phyloP scores from a whole-genome alignment of 2,888 invertebrate genomes.

The Tenodera sinensis region DNA sequence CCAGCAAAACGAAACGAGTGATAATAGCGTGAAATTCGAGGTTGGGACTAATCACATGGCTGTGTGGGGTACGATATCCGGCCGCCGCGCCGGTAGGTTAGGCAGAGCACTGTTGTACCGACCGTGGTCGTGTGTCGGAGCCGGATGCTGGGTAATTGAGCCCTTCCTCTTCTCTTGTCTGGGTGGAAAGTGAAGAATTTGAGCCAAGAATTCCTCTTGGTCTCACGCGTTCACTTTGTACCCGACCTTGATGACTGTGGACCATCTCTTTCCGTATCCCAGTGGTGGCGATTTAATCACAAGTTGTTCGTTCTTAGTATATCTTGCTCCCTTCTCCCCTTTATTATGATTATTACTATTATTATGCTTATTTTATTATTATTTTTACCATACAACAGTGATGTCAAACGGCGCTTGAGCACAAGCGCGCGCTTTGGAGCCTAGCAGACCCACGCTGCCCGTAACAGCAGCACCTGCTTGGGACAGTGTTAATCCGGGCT shows the following conservation, averaged over 20 bases:
- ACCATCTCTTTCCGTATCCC: background rate
- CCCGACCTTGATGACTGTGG: background rate
- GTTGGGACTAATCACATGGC: background rate
- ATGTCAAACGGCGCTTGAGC: too few species aligned
- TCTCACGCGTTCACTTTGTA: background rate
- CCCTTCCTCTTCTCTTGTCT: constrained; percentile 13
- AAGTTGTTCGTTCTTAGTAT: too few species aligned
- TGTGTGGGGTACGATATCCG: background rate
- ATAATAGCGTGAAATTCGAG: background rate
- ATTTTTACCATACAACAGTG: too few species aligned
- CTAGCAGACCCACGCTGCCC: too few species aligned
- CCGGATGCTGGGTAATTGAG: constrained; percentile 21
- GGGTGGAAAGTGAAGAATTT: constrained; percentile 27
- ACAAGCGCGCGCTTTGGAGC: too few species aligned
- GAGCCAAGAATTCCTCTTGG: constrained; percentile 17
- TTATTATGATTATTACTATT: too few species aligned
- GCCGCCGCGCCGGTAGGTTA: background rate
- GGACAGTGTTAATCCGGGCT: too few species aligned
- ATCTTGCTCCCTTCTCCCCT: too few species aligned
- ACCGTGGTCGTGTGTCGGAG: background rate
- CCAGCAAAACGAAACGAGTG: background rate
- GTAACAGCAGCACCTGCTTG: too few species aligned
- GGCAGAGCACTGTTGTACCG: background rate
- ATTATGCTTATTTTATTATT: too few species aligned
- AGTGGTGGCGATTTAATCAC: background rate